A percentile compares a stretch with the other conserved stretches of the same genome.
These are phyloP conservation scores for Lucifuga dentata DNA, from an alignment of 2,113 vertebrate genomes.

Conservation along the genomic window DNA sequence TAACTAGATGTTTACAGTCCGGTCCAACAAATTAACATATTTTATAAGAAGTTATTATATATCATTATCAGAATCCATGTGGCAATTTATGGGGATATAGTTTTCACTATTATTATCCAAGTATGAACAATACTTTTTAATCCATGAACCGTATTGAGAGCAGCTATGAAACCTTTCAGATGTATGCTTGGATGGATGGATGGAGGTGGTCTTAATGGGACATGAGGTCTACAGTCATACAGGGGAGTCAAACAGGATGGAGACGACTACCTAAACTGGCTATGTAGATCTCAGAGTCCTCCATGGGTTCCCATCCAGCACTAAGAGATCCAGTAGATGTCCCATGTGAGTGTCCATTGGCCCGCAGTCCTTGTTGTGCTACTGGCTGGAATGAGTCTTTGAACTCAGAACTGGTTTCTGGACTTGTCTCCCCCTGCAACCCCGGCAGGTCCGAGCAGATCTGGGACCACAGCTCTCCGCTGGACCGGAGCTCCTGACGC, in stretches of 20 bases:
- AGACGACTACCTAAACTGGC: slow-evolving; percentile 89
- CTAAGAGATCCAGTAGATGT: background rate
- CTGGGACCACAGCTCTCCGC: slow-evolving; percentile 92
- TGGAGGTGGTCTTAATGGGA: background rate
- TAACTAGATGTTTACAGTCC: no score
- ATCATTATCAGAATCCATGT: no score
- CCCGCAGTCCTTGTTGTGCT: slow-evolving; percentile 39
- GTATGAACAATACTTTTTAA: no score
- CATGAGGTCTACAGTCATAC: no score
- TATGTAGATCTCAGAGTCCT: slow-evolving; percentile 93
- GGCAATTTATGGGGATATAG: no score
- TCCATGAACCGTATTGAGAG: no score
- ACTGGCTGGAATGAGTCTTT: slow-evolving; percentile 88
- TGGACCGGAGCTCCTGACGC: slow-evolving; percentile 75
- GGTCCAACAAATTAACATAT: no score
- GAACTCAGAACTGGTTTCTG: slow-evolving; percentile 79
- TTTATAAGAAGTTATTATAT: no score
- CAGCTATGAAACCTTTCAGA: no score
- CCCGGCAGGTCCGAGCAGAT: slow-evolving; percentile 89
- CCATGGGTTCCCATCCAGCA: slow-evolving; percentile 91
- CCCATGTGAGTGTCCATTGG: slow-evolving; percentile 48
- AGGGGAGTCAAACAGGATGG: background rate
- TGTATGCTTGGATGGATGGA: background rate
- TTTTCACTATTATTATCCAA: no score
- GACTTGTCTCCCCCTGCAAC: slow-evolving; percentile 55